Percentiles rank a stretch among this genome's conserved stretches.
phyloP scores from a whole-genome alignment of 1,140 invertebrate species.

The Heliconius nattereri region DNA sequence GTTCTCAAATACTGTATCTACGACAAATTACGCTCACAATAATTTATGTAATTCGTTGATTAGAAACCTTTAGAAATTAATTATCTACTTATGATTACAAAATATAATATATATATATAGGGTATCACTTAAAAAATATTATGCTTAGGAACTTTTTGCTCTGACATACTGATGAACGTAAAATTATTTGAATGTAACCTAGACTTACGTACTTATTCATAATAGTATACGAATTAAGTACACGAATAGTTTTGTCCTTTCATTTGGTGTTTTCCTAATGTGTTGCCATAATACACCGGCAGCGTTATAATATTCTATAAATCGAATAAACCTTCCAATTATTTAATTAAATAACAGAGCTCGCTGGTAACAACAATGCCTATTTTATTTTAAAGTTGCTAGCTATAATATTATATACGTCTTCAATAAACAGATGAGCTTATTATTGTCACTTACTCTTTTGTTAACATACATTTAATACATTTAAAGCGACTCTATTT shows the following conservation, averaged over 20 bases:
- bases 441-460: slow-evolving; percentile 74
- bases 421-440: slow-evolving; percentile 61
- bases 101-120: slow-evolving; percentile 71
- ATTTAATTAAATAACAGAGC: slow-evolving; percentile 34
- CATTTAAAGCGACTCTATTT: slow-evolving; percentile 63
- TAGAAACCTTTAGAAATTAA: slow-evolving; percentile 75
- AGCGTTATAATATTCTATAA: slow-evolving; percentile 4
- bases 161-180: slow-evolving; percentile 56
- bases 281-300: not conserved
- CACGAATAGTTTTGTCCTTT: not conserved
- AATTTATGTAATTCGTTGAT: slow-evolving; percentile 76
- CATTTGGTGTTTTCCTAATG: not conserved
- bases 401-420: slow-evolving; percentile 37
- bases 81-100: slow-evolving; percentile 73
- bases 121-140: slow-evolving; percentile 67
- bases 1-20: slow-evolving; percentile 31
- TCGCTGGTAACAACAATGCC: slow-evolving; percentile 26
- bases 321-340: slow-evolving; percentile 19
- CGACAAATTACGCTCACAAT: slow-evolving; percentile 42
- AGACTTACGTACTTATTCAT: slow-evolving; percentile 4
- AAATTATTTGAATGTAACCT: slow-evolving; percentile 8
- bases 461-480: slow-evolving; percentile 41
- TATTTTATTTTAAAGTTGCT: slow-evolving; percentile 35
- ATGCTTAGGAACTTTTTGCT: slow-evolving; percentile 77
- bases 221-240: slow-evolving; percentile 13